phyloP scores from a whole-genome alignment of 92 coral and sea anemone genomes.

The Umimayanthus kanabou region DNA sequence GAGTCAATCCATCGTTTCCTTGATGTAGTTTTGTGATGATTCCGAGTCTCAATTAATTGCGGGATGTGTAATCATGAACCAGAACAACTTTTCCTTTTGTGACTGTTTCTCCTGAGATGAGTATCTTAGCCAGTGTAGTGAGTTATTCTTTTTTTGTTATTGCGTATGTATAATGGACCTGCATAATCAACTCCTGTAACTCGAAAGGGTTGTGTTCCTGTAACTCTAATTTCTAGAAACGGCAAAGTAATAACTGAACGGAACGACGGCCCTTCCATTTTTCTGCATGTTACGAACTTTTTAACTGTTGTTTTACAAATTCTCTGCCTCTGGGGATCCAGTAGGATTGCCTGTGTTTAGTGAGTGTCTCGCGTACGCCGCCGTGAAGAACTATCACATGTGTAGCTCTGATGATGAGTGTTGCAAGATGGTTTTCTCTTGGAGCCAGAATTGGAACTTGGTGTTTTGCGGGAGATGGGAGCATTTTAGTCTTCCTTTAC shows the following conservation, averaged over 20 bases:
- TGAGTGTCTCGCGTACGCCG: constrained; percentile 57
- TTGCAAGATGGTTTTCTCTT: constrained; percentile 38
- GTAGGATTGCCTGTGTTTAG: constrained; percentile 52
- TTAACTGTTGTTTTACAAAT: constrained; percentile 38
- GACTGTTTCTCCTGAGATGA: not conserved
- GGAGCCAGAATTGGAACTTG: constrained; percentile 56
- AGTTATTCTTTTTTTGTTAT: not conserved
- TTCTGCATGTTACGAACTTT: constrained; percentile 52
- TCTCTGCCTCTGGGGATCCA: constrained; percentile 69
- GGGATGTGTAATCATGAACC: constrained; percentile 22
- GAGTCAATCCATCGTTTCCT: not conserved
- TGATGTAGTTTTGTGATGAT: constrained; percentile 3
- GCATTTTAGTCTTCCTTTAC: constrained; percentile 48
- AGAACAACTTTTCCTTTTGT: constrained; percentile 15
- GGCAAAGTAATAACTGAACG: constrained; percentile 43
- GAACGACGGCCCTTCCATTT: constrained; percentile 53
- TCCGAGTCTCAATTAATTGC: constrained; percentile 29
- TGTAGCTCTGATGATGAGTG: constrained; percentile 44
- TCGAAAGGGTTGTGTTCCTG: constrained; percentile 44
- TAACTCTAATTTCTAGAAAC: constrained; percentile 36
- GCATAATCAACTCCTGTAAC: constrained; percentile 59
- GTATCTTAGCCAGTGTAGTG: not conserved
- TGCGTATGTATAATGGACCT: constrained; percentile 47
- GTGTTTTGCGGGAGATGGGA: constrained; percentile 43
- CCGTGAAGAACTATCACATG: constrained; percentile 41